These are phyloP conservation scores for Aphelinus certus DNA, from an alignment of 1,140 invertebrate species.

Conservation along the genomic window DNA sequence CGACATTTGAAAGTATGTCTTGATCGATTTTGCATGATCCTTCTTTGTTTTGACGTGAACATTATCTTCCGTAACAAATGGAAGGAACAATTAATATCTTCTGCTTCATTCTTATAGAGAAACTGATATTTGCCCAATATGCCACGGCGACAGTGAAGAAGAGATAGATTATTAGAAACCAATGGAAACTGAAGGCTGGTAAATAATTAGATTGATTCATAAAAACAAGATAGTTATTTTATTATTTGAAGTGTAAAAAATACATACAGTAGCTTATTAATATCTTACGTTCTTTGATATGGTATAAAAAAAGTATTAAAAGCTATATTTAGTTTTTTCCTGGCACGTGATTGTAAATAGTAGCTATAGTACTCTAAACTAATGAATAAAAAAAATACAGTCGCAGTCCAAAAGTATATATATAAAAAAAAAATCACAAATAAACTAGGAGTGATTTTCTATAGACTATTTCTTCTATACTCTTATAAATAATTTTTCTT, in stretches of 20 bases:
- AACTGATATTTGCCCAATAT: slow-evolving; percentile 16
- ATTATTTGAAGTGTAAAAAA: slow-evolving; percentile 35
- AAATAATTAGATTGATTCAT: slow-evolving; percentile 3
- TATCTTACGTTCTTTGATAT: slow-evolving; percentile 20
- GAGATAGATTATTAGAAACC: slow-evolving; percentile 14
- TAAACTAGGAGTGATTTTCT: slow-evolving; percentile 18
- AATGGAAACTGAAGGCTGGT: neutral
- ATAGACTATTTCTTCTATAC: slow-evolving; percentile 6
- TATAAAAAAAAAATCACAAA: slow-evolving; percentile 27
- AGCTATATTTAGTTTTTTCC: slow-evolving; percentile 25
- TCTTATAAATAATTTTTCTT: slow-evolving; percentile 19
- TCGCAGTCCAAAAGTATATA: slow-evolving; percentile 23
- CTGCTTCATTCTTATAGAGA: neutral
- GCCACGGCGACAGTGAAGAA: slow-evolving; percentile 11
- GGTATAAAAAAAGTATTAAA: slow-evolving; percentile 20
- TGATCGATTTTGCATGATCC: too few relatives aligned
- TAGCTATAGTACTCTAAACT: slow-evolving; percentile 13
- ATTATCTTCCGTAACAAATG: too few relatives aligned
- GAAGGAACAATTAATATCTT: too few relatives aligned
- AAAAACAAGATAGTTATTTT: slow-evolving; percentile 32
- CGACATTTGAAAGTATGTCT: too few relatives aligned
- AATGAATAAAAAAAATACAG: slow-evolving; percentile 30
- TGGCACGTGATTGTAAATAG: slow-evolving; percentile 16
- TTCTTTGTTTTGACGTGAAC: too few relatives aligned
- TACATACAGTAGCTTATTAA: slow-evolving; percentile 23